Base-by-base conservation (phyloP, 1,140 invertebrate species). In the Trachymyrmex septentrionalis region DNA sequence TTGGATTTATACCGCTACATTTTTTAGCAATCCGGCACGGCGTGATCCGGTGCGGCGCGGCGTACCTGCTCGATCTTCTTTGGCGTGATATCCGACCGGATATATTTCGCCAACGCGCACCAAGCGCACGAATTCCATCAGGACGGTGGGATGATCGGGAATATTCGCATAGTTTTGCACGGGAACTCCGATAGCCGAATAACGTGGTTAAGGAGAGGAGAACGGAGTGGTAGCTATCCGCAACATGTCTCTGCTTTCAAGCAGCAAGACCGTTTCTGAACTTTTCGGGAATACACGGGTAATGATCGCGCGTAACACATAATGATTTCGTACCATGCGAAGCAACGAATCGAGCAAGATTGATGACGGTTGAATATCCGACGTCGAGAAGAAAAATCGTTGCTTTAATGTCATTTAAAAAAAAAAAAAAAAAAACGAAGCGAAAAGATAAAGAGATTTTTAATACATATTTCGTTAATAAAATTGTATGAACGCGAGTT, bases 161-260 rank as follows among this genome's bases (percentile, higher is more conserved):
- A 93, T 93, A 93, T 93, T 92, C 90, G 87, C 89, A 90, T 89
- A 93, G 91, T 93, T 93, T 92, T 87, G 92, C 59, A 87, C 72
- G 85, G 86, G 85, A 87, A 88, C 86, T 87, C 87, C 89, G 88
- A 91, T 89, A 87, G 89, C 81, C 34, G 88, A 88, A 78, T 86
- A 88, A 89, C 91, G 89, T 91, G 90, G 87, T 90, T 91, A 93
- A 91, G 91, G 91, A 73, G 90, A 90, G 85, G 85, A 92, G 90
- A 90, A 90, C 76, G 89, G 80, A 87, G 91, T 91, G 87, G 89
- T 92, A 93, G 90, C 93, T 94, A 93, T 94, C 94, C 94, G 94
- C 94, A 95, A 95, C 95, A 95, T 94, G 94, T 95, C 93, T 95
- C 93, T 95, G 95, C 94, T 95, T 93, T 95, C 93, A 95, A 93